A percentile compares a stretch with the other conserved stretches of the same genome.
Conservation (phyloP, 2,797 vertebrate species). For the Schizopygopsis pylzovi region DNA sequence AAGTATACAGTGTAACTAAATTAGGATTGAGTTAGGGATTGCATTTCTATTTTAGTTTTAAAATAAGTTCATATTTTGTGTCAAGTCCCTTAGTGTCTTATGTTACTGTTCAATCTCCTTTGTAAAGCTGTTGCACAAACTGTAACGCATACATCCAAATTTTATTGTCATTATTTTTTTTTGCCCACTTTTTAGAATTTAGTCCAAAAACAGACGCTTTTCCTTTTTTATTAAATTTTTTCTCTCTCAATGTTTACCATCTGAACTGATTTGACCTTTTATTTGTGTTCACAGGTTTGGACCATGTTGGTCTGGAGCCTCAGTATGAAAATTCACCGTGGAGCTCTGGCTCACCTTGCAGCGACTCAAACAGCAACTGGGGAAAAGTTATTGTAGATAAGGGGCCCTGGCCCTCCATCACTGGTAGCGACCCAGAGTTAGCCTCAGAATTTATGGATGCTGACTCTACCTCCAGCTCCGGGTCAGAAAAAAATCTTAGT, state of each 20-base stretch:
- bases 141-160: not conserved
- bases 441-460: conserved; percentile 95
- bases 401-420: conserved; percentile 83
- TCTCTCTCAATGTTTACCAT: not conserved
- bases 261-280: not conserved
- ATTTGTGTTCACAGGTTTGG: conserved; percentile 82
- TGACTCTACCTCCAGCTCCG: conserved; percentile 90
- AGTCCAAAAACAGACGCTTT: not conserved
- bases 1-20: not conserved
- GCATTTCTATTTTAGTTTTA: not conserved
- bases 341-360: conserved; percentile 90
- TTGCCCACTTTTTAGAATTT: not conserved
- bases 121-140: not conserved
- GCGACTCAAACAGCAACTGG: conserved; percentile 92
- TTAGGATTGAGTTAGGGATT: not conserved
- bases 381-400: conserved; percentile 90
- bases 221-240: too few species aligned
- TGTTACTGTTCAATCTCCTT: not conserved
- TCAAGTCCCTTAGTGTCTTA: not conserved
- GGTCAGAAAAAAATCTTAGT: conserved; percentile 89
- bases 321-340: conserved; percentile 96
- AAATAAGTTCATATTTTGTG: not conserved
- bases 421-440: conserved; percentile 89
- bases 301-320: conserved; percentile 89
- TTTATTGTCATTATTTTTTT: not conserved